Evolutionary conservation across 2,888 invertebrate species (phyloP).

Genomic region (Galerucella calmariensis): DNA sequence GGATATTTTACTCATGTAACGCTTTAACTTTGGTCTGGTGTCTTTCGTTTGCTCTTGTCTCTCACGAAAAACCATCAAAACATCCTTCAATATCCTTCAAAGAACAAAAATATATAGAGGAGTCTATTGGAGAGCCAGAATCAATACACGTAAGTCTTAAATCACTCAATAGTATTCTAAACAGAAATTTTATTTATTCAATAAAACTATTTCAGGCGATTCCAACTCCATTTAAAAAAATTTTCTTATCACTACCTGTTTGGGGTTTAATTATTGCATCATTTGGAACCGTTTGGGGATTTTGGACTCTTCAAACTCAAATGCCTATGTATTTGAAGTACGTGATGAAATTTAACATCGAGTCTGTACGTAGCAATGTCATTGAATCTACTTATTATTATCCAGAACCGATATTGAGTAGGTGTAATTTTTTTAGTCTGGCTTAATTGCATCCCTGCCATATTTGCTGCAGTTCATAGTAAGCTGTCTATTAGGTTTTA

Average conservation of each 20-base stretch:
- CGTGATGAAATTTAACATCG: constrained; percentile 77
- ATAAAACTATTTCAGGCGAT: constrained; percentile 32
- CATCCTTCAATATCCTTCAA: constrained; percentile 71
- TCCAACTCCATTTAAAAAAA: constrained; percentile 78
- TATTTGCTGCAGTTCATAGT: constrained; percentile 79
- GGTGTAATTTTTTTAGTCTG: constrained; percentile 67
- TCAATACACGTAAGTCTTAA: constrained; percentile 22
- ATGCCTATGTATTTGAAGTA: constrained; percentile 83
- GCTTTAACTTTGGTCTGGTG: constrained; percentile 73
- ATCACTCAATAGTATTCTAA: not conserved
- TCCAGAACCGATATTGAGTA: no score
- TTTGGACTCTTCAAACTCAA: constrained; percentile 85
- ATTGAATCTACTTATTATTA: not conserved
- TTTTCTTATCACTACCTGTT: constrained; percentile 80
- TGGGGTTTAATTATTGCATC: constrained; percentile 79
- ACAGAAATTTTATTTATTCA: not conserved
- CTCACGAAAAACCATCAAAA: constrained; percentile 74
- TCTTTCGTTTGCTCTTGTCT: constrained; percentile 71
- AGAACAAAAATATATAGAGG: constrained; percentile 76
- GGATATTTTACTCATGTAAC: constrained; percentile 82
- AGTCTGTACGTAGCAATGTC: constrained; percentile 66
- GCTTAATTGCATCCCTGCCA: constrained; percentile 76
- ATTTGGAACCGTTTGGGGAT: constrained; percentile 83
- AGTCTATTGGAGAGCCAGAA: constrained; percentile 55
- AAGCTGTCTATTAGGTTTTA: constrained; percentile 76